A percentile compares a stretch with the other conserved stretches of the same genome.
phyloP scores from a whole-genome alignment of 1,140 invertebrate genomes.

The Idris sp. region DNA sequence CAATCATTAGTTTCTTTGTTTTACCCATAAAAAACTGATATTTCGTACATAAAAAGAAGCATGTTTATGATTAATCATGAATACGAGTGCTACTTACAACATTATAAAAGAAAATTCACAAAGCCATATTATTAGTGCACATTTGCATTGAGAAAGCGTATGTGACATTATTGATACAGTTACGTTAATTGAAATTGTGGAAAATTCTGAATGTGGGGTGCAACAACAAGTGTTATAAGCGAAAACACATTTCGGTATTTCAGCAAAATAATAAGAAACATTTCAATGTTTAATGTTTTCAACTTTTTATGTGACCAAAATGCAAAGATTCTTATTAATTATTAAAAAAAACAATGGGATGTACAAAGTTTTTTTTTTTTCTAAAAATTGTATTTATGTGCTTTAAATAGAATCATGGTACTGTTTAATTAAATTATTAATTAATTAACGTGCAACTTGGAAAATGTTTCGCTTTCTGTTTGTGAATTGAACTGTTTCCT shows the following conservation, averaged over 20 bases:
- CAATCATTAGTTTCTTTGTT: no score
- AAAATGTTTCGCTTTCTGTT: slow-evolving; percentile 1
- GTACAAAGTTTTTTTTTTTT: no score
- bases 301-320: not conserved
- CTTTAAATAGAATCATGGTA: no score
- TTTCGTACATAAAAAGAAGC: no score
- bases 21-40: no score
- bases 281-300: no score
- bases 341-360: no score
- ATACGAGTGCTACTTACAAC: slow-evolving; percentile 17
- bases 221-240: slow-evolving; percentile 46
- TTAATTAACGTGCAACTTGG: not conserved
- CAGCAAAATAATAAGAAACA: slow-evolving; percentile 9
- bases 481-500: not conserved
- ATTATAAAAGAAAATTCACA: slow-evolving; percentile 38
- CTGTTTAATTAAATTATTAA: slow-evolving; percentile 3
- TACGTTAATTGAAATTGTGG: slow-evolving; percentile 49
- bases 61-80: slow-evolving; percentile 8
- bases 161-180: slow-evolving; percentile 41
- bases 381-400: no score
- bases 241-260: slow-evolving; percentile 40
- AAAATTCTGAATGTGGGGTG: slow-evolving; percentile 45
- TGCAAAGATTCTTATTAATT: not conserved
- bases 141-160: slow-evolving; percentile 48
- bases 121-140: slow-evolving; percentile 44